phyloP scores from a whole-genome alignment of 2,113 vertebrate species.

The Alouatta palliata region DNA sequence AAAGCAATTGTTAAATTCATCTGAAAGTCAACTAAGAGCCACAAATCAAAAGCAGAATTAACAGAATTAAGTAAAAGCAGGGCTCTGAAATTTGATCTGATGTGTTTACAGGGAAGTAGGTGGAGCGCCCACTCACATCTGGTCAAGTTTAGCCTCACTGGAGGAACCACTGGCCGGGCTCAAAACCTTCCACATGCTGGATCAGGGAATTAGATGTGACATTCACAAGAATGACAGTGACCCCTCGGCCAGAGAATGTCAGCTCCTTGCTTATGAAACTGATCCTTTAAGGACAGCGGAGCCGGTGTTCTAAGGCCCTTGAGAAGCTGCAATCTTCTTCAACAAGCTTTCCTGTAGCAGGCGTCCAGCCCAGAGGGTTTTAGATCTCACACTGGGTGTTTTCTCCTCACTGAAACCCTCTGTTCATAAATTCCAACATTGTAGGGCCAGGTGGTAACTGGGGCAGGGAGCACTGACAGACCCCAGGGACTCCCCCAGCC shows the following conservation, averaged over 20 bases:
- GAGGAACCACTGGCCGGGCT: rapidly evolving
- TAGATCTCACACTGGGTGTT: rapidly evolving
- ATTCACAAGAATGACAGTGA: background rate
- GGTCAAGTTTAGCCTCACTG: background rate
- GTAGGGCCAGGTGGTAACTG: background rate
- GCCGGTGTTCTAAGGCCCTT: rapidly evolving
- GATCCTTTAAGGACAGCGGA: rapidly evolving
- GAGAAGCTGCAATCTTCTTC: rapidly evolving
- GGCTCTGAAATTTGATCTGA: background rate
- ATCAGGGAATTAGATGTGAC: background rate
- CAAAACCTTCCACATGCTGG: background rate
- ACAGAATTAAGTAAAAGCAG: background rate
- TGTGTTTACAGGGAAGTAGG: rapidly evolving
- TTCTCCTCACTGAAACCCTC: no score
- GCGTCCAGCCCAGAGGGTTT: rapidly evolving
- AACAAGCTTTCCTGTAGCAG: rapidly evolving
- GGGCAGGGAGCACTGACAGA: rapidly evolving
- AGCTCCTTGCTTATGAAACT: background rate
- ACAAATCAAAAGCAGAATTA: conserved; percentile 29
- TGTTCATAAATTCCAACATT: rapidly evolving
- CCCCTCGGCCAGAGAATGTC: background rate
- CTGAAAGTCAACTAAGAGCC: conserved; percentile 22
- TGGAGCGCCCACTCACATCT: background rate
- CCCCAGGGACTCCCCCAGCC: rapidly evolving
- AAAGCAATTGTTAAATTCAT: conserved; percentile 19